Conservation (phyloP, 2,113 vertebrate species). For the Xiphias gladius region DNA sequence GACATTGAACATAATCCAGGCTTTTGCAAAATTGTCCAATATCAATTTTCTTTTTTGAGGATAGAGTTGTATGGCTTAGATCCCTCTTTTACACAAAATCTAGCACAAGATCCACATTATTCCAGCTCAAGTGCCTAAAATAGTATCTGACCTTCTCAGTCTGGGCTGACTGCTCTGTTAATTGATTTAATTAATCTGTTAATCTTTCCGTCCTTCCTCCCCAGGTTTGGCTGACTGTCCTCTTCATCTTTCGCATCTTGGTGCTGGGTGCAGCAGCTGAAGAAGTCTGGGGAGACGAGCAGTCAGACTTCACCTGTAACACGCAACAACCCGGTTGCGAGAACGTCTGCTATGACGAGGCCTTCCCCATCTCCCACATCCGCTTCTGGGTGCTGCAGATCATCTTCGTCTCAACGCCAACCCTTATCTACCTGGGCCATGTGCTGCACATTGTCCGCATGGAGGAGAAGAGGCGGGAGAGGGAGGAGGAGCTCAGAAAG, state of each 20-base stretch:
- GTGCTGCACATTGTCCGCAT: slow-evolving; percentile 93
- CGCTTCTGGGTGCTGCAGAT: slow-evolving; percentile 99
- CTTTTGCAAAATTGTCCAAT: neutral
- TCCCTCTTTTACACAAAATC: no score
- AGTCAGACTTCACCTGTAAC: slow-evolving; percentile 95
- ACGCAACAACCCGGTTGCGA: slow-evolving; percentile 95
- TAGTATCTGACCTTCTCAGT: neutral
- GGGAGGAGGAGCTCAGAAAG: slow-evolving; percentile 86
- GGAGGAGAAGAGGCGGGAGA: slow-evolving; percentile 91
- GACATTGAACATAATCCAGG: no score
- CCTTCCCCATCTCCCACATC: slow-evolving; percentile 96
- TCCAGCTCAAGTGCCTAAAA: no score
- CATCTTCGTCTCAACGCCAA: slow-evolving; percentile 95
- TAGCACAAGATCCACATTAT: no score
- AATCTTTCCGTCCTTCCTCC: neutral
- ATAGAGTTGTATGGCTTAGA: no score
- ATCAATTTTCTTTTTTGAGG: no score
- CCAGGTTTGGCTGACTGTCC: slow-evolving; percentile 94
- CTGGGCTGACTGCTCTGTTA: neutral
- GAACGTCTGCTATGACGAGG: slow-evolving; percentile 96
- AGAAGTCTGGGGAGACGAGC: slow-evolving; percentile 95
- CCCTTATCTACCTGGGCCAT: slow-evolving; percentile 95
- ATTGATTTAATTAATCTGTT: neutral
- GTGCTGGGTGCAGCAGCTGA: slow-evolving; percentile 93
- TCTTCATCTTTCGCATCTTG: slow-evolving; percentile 97